Evolutionary conservation across 2,797 vertebrate genomes (phyloP).

Genomic region (Clamator glandarius): DNA sequence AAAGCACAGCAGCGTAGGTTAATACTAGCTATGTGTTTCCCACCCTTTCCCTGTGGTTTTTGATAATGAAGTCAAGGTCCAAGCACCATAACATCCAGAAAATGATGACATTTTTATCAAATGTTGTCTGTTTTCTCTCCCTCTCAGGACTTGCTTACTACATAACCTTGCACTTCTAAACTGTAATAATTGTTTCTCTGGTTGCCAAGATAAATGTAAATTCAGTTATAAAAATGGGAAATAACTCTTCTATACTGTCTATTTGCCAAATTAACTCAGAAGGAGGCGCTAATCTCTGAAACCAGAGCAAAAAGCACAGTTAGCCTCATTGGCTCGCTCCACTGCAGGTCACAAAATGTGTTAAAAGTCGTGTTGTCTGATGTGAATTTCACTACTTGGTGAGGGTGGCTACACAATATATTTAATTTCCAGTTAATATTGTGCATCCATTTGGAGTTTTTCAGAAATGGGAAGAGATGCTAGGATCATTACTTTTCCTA

Average conservation of each 20-base stretch:
- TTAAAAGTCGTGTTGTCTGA: not conserved
- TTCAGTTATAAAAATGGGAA: not conserved
- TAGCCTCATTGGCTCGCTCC: not conserved
- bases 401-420: not conserved
- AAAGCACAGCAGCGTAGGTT: not conserved
- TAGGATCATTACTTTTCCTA: not conserved
- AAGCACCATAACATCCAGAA: not conserved
- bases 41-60: not conserved
- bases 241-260: not conserved
- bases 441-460: not conserved
- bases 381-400: not conserved
- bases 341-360: not conserved
- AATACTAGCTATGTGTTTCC: not conserved
- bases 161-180: not conserved
- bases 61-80: not conserved
- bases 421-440: not conserved
- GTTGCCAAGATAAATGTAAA: slow-evolving; percentile 21
- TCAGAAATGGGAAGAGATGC: not conserved
- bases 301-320: not conserved
- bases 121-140: slow-evolving; percentile 12
- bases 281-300: not conserved
- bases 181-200: not conserved
- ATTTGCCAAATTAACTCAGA: slow-evolving; percentile 1
- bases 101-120: not conserved
- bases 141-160: not conserved